Base-by-base conservation (phyloP, 1,140 invertebrate species). In the Ceratitis capitata region DNA sequence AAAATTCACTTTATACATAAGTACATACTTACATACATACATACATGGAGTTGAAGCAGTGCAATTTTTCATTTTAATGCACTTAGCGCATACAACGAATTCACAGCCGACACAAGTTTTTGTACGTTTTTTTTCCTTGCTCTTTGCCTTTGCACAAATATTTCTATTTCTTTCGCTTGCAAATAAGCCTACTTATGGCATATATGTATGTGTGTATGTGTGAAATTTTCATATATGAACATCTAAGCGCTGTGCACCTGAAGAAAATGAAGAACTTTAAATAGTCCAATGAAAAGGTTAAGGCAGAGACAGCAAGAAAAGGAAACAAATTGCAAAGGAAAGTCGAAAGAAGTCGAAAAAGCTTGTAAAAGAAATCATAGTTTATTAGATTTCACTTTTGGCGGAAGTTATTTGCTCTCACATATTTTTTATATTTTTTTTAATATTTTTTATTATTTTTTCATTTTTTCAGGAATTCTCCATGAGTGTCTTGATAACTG, bases 61-160 rank as follows among this genome's bases (percentile, higher is more conserved):
- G 89, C 88, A 90, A 90, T 90, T 90, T 90, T 90, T 90, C 89
- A 90, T 90, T 89, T 89, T 90, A 90, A 90, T 90, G 89, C 89
- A 88, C 88, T 87, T 32, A 82, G 89, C 89, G 87, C 88, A 87
- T 32, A 82, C 78, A 7, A 49, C 42, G 7, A 35, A 69, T 69
- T 69, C 32, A 39, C 32, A 16, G 61, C 32, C 35, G 51, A 26
- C 88, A 90, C 89, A 90, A 90, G 90, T 90, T 90, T 85, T 61
- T 23, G 61, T 35, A 32, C 61, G 4, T 35, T 12, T 69, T 35
- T 39, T 32, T 32, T 56, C 14, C 19, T 12, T 19, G 61, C 61
- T 2, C 23, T 69, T 39, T 32, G 32, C 29, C 23, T 58, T 32
- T 16, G 14, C 61, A 12, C 14, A 64, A 4, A 26, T 29, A 12